phyloP scores from a whole-genome alignment of 1,140 invertebrate species.

The Augochlora pura region DNA sequence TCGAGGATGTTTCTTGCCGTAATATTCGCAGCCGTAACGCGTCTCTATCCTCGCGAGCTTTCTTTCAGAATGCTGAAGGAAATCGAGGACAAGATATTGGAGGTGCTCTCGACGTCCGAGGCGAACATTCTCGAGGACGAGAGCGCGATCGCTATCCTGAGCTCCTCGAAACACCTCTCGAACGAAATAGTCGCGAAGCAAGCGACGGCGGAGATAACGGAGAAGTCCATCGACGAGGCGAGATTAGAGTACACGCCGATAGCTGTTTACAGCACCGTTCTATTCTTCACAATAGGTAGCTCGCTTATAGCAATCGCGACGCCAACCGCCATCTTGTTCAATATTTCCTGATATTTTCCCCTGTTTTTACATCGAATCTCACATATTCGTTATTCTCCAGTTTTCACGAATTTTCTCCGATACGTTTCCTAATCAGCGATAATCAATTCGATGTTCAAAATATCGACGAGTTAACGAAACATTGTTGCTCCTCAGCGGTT shows the following conservation, averaged over 20 bases:
- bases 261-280: constrained; percentile 92
- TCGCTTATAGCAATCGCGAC: not conserved
- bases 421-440: too few species aligned
- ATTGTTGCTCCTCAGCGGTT: constrained; percentile 82
- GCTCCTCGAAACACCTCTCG: constrained; percentile 93
- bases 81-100: constrained; percentile 95
- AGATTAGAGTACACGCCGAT: constrained; percentile 93
- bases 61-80: constrained; percentile 90
- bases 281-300: constrained; percentile 96
- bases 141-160: constrained; percentile 94
- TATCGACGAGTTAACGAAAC: constrained; percentile 69
- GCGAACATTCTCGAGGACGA: constrained; percentile 98
- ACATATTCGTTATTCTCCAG: too few species aligned
- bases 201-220: constrained; percentile 91
- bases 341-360: too few species aligned
- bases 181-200: constrained; percentile 95
- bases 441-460: too few species aligned
- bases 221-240: constrained; percentile 91
- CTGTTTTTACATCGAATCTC: too few species aligned
- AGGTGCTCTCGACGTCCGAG: constrained; percentile 92
- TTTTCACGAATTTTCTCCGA: too few species aligned
- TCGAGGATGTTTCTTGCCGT: not conserved
- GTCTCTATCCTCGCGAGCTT: not conserved
- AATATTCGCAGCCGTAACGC: too few species aligned
- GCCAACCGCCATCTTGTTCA: too few species aligned